A percentile compares a stretch with the other conserved stretches of the same genome.
These are phyloP conservation scores for Cacajao melanocephalus DNA, from an alignment of 2,797 vertebrate species.

Conservation along the genomic window DNA sequence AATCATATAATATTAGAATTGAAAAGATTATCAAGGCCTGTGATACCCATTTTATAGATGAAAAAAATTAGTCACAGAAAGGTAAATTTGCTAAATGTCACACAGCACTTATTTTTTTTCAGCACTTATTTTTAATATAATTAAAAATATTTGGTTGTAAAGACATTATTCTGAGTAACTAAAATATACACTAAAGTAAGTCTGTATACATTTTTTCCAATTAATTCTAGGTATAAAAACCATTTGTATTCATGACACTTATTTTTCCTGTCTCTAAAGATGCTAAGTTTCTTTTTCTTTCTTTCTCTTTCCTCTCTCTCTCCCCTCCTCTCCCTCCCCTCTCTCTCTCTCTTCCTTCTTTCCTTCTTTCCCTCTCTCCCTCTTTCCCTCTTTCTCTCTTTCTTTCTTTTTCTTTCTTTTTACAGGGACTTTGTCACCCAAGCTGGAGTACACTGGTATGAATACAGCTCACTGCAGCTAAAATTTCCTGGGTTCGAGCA, in stretches of 20 bases:
- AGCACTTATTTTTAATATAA: background rate
- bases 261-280: background rate
- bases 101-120: background rate
- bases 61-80: background rate
- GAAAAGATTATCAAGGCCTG: background rate
- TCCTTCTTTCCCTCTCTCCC: too few species aligned
- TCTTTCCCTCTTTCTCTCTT: too few species aligned
- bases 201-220: background rate
- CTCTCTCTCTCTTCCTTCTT: accelerated
- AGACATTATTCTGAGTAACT: background rate
- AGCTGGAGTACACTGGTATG: background rate
- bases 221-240: background rate
- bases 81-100: background rate
- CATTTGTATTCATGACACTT: background rate
- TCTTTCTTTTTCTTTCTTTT: too few species aligned
- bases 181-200: background rate
- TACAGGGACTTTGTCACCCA: background rate
- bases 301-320: accelerated
- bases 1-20: background rate
- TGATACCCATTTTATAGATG: background rate
- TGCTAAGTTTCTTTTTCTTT: too few species aligned
- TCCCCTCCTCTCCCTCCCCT: too few species aligned
- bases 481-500: background rate
- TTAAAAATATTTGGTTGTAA: background rate
- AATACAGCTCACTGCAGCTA: background rate